These are phyloP conservation scores for Megatriorchis doriae DNA, from an alignment of 2,113 vertebrate species.

Conservation along the genomic window DNA sequence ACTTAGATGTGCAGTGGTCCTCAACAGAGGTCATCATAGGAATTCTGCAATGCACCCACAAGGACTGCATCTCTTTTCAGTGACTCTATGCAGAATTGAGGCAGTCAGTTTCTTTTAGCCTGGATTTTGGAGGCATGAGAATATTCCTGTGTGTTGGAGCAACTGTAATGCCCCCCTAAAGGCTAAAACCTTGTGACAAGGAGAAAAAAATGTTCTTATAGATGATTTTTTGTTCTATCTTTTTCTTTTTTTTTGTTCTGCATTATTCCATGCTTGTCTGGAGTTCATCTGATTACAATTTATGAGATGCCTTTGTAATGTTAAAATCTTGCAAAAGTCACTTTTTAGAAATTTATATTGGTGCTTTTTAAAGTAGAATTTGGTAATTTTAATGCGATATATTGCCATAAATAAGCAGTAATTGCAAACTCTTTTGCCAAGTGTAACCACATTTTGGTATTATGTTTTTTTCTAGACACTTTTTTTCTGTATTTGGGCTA, in stretches of 20 bases:
- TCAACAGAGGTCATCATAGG: rapidly evolving
- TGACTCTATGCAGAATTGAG: not conserved
- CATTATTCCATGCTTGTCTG: not conserved
- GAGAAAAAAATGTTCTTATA: not conserved
- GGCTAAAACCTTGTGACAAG: not conserved
- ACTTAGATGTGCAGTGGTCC: not conserved
- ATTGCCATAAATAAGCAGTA: not conserved
- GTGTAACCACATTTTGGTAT: not conserved
- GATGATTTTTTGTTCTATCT: not conserved
- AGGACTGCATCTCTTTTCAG: not conserved
- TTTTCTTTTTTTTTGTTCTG: not conserved
- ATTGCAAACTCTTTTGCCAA: not conserved
- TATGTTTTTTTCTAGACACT: not conserved
- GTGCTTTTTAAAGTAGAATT: not conserved
- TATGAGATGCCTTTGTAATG: not conserved
- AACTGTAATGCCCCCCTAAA: not conserved
- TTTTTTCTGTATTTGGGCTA: not conserved
- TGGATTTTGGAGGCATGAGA: not conserved
- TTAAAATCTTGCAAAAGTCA: not conserved
- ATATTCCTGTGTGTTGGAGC: not conserved
- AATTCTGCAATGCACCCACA: not conserved
- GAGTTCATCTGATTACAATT: not conserved
- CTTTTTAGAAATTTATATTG: not conserved
- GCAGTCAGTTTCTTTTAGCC: not conserved
- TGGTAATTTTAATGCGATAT: not conserved